A percentile compares a stretch with the other conserved stretches of the same genome.
Evolutionary conservation across 2,797 vertebrate species (phyloP).

Genomic region (Mormyrus hasselquistii): DNA sequence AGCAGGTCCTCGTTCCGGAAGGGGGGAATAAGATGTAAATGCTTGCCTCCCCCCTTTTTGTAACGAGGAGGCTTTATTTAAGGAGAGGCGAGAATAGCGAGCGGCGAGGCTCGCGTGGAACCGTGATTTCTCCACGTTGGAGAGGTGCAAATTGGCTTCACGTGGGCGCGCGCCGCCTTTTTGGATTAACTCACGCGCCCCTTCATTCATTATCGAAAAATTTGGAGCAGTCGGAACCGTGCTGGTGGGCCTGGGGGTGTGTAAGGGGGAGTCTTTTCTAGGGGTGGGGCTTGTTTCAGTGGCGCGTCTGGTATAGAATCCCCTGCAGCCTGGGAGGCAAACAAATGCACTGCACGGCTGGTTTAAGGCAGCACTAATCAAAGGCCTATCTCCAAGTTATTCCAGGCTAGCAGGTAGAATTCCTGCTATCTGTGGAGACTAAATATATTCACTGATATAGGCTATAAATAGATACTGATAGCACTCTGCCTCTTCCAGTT

Average conservation of each 20-base stretch:
- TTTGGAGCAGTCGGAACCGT: not conserved
- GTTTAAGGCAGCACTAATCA: not conserved
- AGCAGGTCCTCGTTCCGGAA: not conserved
- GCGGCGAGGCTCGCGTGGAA: not conserved
- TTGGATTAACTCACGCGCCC: not conserved
- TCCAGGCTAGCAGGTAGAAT: not conserved
- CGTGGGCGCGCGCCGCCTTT: not conserved
- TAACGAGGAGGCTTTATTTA: not conserved
- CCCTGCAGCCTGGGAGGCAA: not conserved
- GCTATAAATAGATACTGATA: not conserved
- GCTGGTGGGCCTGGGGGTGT: not conserved
- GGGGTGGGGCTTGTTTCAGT: not conserved
- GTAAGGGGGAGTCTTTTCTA: not conserved
- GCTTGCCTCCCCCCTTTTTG: not conserved
- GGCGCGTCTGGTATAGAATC: not conserved
- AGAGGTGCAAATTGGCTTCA: constrained; percentile 19
- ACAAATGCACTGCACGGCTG: not conserved
- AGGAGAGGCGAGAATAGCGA: not conserved
- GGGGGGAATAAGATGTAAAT: not conserved
- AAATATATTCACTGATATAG: not conserved
- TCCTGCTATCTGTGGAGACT: not conserved
- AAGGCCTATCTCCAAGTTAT: not conserved
- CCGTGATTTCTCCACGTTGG: not conserved
- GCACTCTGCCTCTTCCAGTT: not conserved
- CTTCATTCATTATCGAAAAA: constrained; percentile 14